Percentiles rank a stretch among this genome's conserved stretches.
These are phyloP conservation scores for Drosophila persimilis DNA, from an alignment of 1,140 invertebrate species.

Conservation along the genomic window DNA sequence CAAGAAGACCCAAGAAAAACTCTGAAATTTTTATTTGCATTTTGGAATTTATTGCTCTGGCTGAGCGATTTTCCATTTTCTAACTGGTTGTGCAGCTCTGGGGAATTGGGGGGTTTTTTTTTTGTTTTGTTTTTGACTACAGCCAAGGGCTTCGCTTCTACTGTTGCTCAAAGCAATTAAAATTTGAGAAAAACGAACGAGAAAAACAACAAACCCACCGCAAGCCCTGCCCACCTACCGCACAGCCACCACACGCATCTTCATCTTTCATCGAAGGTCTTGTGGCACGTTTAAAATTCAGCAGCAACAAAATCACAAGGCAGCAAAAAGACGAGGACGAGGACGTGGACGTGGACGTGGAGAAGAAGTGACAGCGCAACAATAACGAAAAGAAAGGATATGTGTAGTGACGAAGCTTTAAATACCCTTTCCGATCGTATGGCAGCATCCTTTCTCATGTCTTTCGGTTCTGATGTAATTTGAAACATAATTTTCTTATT, in stretches of 20 bases:
- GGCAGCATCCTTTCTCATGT: too few relatives aligned
- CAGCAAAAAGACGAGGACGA: too few relatives aligned
- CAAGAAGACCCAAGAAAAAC: constrained; percentile 20
- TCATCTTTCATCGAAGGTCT: constrained; percentile 43
- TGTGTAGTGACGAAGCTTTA: too few relatives aligned
- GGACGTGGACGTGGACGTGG: too few relatives aligned
- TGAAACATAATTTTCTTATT: too few relatives aligned
- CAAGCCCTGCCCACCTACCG: constrained; percentile 12
- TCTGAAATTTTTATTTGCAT: constrained; percentile 66
- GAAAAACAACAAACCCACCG: constrained; percentile 39
- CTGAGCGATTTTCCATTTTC: constrained; percentile 48
- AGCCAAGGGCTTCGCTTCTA: constrained; percentile 15
- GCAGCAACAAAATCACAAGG: constrained; percentile 8
- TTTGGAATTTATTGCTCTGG: constrained; percentile 65
- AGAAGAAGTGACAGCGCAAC: too few relatives aligned
- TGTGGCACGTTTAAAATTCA: constrained; percentile 49
- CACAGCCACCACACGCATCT: constrained; percentile 16
- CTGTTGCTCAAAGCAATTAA: constrained; percentile 71
- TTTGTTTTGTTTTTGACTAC: too few relatives aligned
- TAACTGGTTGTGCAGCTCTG: constrained; percentile 42
- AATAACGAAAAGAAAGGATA: too few relatives aligned
- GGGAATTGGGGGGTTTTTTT: constrained; percentile 31
- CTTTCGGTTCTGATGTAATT: too few relatives aligned
- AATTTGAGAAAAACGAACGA: constrained; percentile 30
- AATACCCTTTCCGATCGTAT: too few relatives aligned